Evolutionary conservation across 2,113 vertebrate genomes (phyloP).

Genomic region (Vulpes vulpes): DNA sequence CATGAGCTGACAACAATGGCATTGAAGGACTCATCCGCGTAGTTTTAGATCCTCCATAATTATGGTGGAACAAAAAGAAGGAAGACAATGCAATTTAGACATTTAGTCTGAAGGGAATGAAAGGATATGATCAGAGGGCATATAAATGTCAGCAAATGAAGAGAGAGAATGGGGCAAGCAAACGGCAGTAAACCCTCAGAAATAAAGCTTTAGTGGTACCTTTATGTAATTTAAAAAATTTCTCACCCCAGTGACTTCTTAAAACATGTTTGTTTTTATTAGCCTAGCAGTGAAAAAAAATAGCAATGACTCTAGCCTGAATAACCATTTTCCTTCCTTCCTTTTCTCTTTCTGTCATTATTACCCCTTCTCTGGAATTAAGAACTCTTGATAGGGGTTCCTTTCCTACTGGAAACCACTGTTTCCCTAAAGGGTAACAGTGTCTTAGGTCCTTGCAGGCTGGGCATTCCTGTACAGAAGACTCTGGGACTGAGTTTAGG

Average conservation of each 20-base stretch:
- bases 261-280: not conserved
- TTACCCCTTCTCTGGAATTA: not conserved
- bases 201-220: not conserved
- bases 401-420: not conserved
- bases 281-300: not conserved
- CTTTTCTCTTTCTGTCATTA: not conserved
- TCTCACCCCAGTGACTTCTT: not conserved
- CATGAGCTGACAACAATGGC: not conserved
- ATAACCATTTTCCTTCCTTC: not conserved
- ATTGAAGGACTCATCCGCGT: too few species aligned
- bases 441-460: not conserved
- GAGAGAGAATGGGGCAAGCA: not conserved
- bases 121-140: not conserved
- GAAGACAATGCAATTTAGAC: not conserved
- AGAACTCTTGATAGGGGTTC: not conserved
- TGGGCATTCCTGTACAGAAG: not conserved
- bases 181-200: not conserved
- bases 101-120: not conserved
- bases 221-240: not conserved
- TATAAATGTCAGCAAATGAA: not conserved
- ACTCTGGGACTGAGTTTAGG: not conserved
- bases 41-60: not conserved
- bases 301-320: not conserved
- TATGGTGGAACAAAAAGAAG: not conserved
- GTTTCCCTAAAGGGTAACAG: not conserved